These are phyloP conservation scores for pig (Sus scrofa) DNA, from an alignment of 2,113 vertebrate genomes.

Conservation along the genomic window T2T-Sscrofa CM000830.6:31367001-31367500, in stretches of 20 bases:
- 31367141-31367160: conserved; percentile 29
- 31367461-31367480: conserved; percentile 9
- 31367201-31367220: conserved; percentile 42
- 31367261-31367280: neutral
- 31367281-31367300: conserved; percentile 41
- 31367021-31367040: neutral
- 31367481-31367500: conserved; percentile 19
- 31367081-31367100: neutral
- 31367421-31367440: neutral
- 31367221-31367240: conserved; percentile 57
- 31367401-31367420: no score
- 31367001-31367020: neutral
- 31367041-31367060: neutral
- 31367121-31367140: neutral
- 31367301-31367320: conserved; percentile 35
- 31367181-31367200: conserved; percentile 48
- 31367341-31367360: conserved; percentile 10
- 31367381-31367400: neutral
- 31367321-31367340: conserved; percentile 20
- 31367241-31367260: conserved; percentile 47
- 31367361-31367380: neutral
- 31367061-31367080: conserved; percentile 3
- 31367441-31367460: neutral
- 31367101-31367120: conserved; percentile 4
- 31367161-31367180: conserved; percentile 61